Evolutionary conservation across 1,140 invertebrate genomes (phyloP), one percentile per base, ranked within the genome.

Genomic region (Potamilus streckersoni): DNA sequence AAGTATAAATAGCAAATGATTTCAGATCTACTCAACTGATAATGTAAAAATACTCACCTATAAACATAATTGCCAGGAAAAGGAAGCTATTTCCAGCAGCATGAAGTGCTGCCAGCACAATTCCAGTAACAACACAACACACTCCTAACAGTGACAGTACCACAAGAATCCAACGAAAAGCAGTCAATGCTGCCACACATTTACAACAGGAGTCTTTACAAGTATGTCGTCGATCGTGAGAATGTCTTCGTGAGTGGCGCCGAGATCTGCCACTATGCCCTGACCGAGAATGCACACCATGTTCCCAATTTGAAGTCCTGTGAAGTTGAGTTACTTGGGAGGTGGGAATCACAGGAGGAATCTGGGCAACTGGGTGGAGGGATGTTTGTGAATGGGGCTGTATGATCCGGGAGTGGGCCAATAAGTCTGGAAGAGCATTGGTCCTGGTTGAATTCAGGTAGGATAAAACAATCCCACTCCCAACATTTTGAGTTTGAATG

Each of bases 11-110:
- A 49, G 38, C 38, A 49, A 49, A 6, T 49, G 38, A 8, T 6
- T 49, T 49, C 11, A 49, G 38, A 49, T 8, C 6, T 49, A 49
- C 11, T 49, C 38, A 49, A 49, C 5, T 49, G 38, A 49, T 49
- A 8, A 49, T 11, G 38, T 49, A 49, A 23, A 60, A 56, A 17
- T 76, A 85, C 88, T 85, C 78, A 89, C 88, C 88, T 62, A 89
- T 85, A 80, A 89, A 89, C 86, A 89, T 89, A 23, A 89, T 84
- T 13, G 87, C 85, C 64, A 89, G 71, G 74, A 85, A 87, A 19
- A 89, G 83, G 67, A 87, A 89, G 49, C 83, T 87, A 67, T 83
- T 85, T 15, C 85, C 86, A 20, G 83, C 80, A 49, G 86, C 85
- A 77, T 87, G 85, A 14, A 90, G 78, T 12, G 87, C 86, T 13